phyloP scores from a whole-genome alignment of 23 tunicate species.

The Diplosoma virens region DNA sequence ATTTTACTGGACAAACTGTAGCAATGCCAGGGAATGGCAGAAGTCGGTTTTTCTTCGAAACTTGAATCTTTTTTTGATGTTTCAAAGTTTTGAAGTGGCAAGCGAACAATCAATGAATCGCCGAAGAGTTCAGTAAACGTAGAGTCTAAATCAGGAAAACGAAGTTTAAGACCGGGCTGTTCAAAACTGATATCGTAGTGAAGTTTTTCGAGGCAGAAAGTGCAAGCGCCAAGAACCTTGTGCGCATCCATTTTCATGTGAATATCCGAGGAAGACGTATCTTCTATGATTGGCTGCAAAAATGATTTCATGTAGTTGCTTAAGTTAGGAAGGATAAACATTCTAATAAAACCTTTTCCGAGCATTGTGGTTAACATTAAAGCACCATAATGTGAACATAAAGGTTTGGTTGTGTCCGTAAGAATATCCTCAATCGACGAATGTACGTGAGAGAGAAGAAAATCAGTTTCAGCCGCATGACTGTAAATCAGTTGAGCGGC shows the following conservation, averaged over 20 bases:
- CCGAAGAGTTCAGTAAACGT: background rate
- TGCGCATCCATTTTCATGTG: constrained; percentile 70
- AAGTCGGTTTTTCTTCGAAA: background rate
- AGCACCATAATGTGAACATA: constrained; percentile 91
- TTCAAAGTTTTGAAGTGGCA: constrained; percentile 3
- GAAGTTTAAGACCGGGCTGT: background rate
- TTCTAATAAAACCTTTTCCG: constrained; percentile 8
- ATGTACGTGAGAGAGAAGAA: constrained; percentile 8
- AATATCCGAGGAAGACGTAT: constrained; percentile 6
- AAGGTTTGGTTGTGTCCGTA: constrained; percentile 54
- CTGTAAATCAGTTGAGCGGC: constrained; percentile 40
- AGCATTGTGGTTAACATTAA: constrained; percentile 23
- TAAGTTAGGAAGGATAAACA: constrained; percentile 37
- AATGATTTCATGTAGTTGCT: constrained; percentile 15
- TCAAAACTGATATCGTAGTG: background rate
- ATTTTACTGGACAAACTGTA: background rate
- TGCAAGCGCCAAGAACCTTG: constrained; percentile 59
- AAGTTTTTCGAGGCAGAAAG: constrained; percentile 11
- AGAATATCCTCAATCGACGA: constrained; percentile 25
- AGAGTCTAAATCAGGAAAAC: background rate
- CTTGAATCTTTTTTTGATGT: background rate
- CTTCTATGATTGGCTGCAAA: constrained; percentile 46
- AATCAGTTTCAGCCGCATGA: constrained; percentile 11
- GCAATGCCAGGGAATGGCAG: background rate
- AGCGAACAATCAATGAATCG: constrained; percentile 1